phyloP scores from a whole-genome alignment of 1,140 invertebrate species.

The Cydia amplana region DNA sequence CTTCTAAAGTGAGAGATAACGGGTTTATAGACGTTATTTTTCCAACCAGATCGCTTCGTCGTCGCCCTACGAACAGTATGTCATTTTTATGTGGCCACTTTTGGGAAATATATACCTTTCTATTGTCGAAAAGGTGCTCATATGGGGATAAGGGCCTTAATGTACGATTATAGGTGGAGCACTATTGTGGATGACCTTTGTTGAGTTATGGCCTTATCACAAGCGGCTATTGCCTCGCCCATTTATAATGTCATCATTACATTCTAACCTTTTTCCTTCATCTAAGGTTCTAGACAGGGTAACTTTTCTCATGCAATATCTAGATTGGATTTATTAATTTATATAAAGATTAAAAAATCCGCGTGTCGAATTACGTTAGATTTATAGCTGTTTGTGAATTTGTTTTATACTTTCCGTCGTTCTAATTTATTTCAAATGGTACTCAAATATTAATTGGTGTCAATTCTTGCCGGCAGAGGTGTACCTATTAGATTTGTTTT shows the following conservation, averaged over 20 bases:
- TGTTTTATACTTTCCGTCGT: no score
- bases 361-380: neutral
- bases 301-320: neutral
- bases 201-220: slow-evolving; percentile 52
- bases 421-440: no score
- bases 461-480: no score
- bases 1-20: slow-evolving; percentile 28
- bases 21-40: slow-evolving; percentile 46
- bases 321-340: neutral
- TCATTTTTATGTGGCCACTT: slow-evolving; percentile 78
- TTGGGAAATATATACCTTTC: slow-evolving; percentile 76
- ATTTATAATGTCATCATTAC: slow-evolving; percentile 26
- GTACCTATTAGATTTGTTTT: no score
- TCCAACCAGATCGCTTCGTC: slow-evolving; percentile 51
- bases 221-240: slow-evolving; percentile 10
- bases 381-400: no score
- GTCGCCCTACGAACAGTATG: slow-evolving; percentile 54
- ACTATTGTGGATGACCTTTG: slow-evolving; percentile 76
- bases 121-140: slow-evolving; percentile 76
- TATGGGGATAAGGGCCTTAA: slow-evolving; percentile 75
- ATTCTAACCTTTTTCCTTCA: slow-evolving; percentile 24
- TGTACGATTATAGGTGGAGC: slow-evolving; percentile 78
- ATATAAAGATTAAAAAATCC: neutral
- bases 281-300: neutral
- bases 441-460: no score